These are phyloP conservation scores for Thamnophis sirtalis DNA, from an alignment of 2,113 vertebrate species.

Conservation along the genomic window DNA sequence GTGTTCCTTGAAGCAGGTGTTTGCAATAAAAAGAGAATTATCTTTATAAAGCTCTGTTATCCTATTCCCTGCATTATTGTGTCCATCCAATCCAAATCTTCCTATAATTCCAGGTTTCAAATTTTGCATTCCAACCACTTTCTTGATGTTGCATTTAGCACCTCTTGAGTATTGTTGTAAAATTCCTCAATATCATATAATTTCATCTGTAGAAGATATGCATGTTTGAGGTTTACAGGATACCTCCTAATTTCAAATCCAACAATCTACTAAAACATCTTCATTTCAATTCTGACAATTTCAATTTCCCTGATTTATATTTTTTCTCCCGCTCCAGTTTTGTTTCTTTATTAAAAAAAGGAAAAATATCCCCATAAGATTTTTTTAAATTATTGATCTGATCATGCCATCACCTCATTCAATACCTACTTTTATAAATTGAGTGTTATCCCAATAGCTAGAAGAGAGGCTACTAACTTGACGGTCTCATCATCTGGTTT, in stretches of 20 bases:
- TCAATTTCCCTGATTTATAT: neutral
- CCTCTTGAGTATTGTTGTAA: neutral
- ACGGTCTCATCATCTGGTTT: neutral
- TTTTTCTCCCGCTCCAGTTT: neutral
- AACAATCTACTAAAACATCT: neutral
- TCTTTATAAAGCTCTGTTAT: neutral
- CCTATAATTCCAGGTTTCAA: neutral
- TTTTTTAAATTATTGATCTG: neutral
- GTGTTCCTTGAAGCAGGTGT: neutral
- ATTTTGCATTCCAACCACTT: neutral
- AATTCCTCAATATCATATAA: neutral
- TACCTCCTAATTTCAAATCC: neutral
- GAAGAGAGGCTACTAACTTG: neutral
- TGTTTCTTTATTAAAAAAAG: neutral
- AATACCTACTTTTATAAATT: neutral
- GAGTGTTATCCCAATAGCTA: neutral
- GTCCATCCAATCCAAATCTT: neutral
- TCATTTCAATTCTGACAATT: neutral
- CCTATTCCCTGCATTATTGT: neutral
- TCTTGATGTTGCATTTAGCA: neutral
- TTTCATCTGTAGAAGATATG: neutral
- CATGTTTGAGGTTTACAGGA: neutral
- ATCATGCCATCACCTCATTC: neutral
- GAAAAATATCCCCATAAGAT: neutral
- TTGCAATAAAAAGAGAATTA: neutral